Percentiles rank a stretch among this genome's conserved stretches.
phyloP scores from a whole-genome alignment of 1,140 invertebrate genomes.

The Steinernema feltiae region DNA sequence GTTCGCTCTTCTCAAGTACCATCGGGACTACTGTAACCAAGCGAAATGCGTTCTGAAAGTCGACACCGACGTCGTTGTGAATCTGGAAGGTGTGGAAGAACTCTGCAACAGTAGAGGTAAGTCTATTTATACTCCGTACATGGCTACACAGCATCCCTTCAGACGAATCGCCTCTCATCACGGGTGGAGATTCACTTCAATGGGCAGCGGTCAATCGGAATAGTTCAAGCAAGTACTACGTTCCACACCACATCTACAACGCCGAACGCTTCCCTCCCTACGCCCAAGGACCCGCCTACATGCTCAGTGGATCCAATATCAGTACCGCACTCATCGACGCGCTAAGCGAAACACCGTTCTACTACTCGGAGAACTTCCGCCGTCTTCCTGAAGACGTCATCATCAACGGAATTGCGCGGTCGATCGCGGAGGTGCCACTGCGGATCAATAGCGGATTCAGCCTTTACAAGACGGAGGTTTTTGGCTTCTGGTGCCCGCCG shows the following conservation, averaged over 20 bases:
- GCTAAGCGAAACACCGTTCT: neutral
- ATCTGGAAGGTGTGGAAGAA: neutral
- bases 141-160: neutral
- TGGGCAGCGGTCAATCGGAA: neutral
- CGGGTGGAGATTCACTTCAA: neutral
- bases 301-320: neutral
- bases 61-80: neutral
- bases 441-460: neutral
- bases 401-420: neutral
- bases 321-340: neutral
- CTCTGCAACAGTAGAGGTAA: neutral
- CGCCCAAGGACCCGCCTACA: neutral
- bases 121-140: neutral
- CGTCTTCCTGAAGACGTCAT: neutral
- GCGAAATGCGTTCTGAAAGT: neutral
- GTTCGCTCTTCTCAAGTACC: neutral
- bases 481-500: neutral
- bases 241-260: neutral
- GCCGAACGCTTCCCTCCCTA: neutral
- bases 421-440: neutral
- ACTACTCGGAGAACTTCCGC: neutral
- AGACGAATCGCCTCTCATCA: neutral
- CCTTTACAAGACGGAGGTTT: neutral
- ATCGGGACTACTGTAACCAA: neutral
- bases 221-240: neutral